These are phyloP conservation scores for Pristionchus arcanus DNA, from an alignment of 2,888 invertebrate species.

Conservation along the genomic window DNA sequence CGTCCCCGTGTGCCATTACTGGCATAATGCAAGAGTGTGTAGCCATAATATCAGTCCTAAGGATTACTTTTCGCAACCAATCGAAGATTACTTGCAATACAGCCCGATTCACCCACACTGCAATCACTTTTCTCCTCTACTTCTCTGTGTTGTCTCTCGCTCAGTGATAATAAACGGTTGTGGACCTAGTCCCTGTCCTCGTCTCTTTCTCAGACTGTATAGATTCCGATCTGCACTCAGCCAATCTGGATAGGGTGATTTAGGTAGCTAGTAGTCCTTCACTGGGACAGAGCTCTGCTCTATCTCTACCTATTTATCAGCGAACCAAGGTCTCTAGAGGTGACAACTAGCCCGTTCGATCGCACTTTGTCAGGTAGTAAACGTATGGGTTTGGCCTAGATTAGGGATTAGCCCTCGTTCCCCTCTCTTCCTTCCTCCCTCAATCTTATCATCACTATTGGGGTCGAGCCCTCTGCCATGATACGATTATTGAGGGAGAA, in stretches of 20 bases:
- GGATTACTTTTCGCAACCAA: neutral
- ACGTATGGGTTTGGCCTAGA: slow-evolving; percentile 48
- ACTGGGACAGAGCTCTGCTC: too few relatives aligned
- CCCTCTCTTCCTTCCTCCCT: neutral
- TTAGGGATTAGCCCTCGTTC: neutral
- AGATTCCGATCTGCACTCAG: neutral
- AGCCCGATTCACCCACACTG: neutral
- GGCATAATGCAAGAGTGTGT: slow-evolving; percentile 4
- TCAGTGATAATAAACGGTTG: slow-evolving; percentile 44
- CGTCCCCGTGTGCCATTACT: slow-evolving; percentile 11
- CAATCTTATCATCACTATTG: slow-evolving; percentile 34
- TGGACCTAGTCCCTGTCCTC: neutral
- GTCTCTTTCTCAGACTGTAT: neutral
- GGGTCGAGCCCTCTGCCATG: slow-evolving; percentile 47
- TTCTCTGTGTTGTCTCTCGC: neutral
- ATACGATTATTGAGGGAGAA: slow-evolving; percentile 41
- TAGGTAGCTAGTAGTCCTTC: too few relatives aligned
- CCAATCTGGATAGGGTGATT: too few relatives aligned
- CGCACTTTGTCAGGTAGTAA: slow-evolving; percentile 16
- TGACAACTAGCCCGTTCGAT: neutral
- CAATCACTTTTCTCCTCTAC: slow-evolving; percentile 17
- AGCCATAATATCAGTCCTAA: slow-evolving; percentile 44
- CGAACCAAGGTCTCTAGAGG: neutral
- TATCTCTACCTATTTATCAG: too few relatives aligned
- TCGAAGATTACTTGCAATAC: slow-evolving; percentile 11